A percentile compares a stretch with the other conserved stretches of the same genome.
Evolutionary conservation across 2,113 vertebrate genomes (phyloP).

Genomic region (Heteronetta atricapilla): DNA sequence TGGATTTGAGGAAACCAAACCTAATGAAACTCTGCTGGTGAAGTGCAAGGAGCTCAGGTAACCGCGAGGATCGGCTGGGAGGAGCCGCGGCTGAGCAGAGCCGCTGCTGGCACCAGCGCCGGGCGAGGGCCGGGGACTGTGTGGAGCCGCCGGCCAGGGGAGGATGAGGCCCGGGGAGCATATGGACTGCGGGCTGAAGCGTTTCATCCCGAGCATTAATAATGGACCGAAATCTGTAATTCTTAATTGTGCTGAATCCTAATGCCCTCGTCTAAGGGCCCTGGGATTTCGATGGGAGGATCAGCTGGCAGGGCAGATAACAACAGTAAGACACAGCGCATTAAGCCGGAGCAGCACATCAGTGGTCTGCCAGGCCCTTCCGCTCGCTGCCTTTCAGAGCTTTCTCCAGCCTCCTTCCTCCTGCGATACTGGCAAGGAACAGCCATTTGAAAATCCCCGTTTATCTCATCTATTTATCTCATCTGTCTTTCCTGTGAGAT

Average conservation of each 20-base stretch:
- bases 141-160: not conserved
- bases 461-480: slow-evolving; percentile 32
- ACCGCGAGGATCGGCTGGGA: not conserved
- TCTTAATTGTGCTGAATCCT: slow-evolving; percentile 60
- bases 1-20: not conserved
- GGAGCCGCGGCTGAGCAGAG: not conserved
- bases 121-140: slow-evolving; percentile 3
- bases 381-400: slow-evolving; percentile 14
- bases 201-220: slow-evolving; percentile 43
- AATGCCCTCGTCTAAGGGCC: slow-evolving; percentile 27
- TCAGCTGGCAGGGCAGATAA: slow-evolving; percentile 36
- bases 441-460: not conserved
- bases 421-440: not conserved
- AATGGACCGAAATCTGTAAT: slow-evolving; percentile 41
- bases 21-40: not conserved
- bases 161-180: slow-evolving; percentile 53
- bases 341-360: slow-evolving; percentile 34
- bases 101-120: slow-evolving; percentile 53
- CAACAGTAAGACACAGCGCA: not conserved
- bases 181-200: slow-evolving; percentile 53
- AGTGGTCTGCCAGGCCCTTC: not conserved
- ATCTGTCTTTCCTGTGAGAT: not conserved
- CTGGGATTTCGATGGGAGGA: slow-evolving; percentile 33
- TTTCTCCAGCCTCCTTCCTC: slow-evolving; percentile 17
- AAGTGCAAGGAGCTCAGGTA: not conserved